Base-by-base conservation (phyloP, 2,888 invertebrate species). In the Cantharis flavilabris region DNA sequence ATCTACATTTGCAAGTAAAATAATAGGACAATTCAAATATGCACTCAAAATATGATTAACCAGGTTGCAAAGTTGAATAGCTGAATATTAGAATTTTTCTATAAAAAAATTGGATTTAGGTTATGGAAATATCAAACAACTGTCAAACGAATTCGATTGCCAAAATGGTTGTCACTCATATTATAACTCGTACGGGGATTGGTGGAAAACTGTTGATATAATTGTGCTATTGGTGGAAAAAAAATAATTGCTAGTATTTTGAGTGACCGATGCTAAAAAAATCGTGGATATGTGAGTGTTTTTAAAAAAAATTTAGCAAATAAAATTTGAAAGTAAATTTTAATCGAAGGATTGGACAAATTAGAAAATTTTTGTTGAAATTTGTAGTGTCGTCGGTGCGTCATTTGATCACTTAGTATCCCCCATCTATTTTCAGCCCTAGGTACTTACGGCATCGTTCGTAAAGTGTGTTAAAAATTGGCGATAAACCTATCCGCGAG, bases 341-440 rank as follows among this genome's bases (percentile, higher is more conserved):
- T 62, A 65, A 33, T 49, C 16, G 26, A 49, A 63, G 14, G 7
- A 11, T 26, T 9, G 23, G 9, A 14, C 49, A 62, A 65, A n/a
- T 23, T 20, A n/a, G 49, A 2, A 49, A 49, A 49, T n/a, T 26
- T 18, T 4, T 10, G 7, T 4, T 16, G 65, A 62, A 75, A 75
- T 71, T 77, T 72, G 13, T 20, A 62, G 70, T 30, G 69, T 11
- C 26, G 20, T 16, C 69, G 49, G 75, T 73, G 18, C 28, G 64
- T 79, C 71, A 18, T 20, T 77, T 79, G 79, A 79, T 9, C 75
- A 73, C 33, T 33, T 88, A 91, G 91, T 90, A 90, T 91, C 91
- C 91, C 91, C 91, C 91, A 91, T 92, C 92, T 92, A 92, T 92
- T 92, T 92, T 92, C 92, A 92, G 92, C 92, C 90, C 89, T 90